Percentiles rank a stretch among this genome's conserved stretches.
These are phyloP conservation scores for Neoscelio sp. DNA, from an alignment of 2,888 invertebrate genomes.

Conservation along the genomic window DNA sequence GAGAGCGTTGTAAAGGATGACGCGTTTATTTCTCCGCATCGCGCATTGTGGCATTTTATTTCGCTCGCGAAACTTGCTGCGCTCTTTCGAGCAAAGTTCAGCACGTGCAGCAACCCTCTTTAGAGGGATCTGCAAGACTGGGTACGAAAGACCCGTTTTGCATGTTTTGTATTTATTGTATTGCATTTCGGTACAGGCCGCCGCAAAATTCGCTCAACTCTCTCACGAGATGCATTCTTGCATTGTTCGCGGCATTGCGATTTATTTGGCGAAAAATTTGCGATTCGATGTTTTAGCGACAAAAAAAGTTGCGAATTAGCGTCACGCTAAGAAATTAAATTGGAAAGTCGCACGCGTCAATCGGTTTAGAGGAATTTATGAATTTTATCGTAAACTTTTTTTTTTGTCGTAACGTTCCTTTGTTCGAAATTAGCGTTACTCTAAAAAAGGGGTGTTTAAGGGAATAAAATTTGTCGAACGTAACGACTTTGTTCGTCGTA, in stretches of 20 bases:
- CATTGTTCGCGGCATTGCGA: constrained; percentile 36
- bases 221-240: constrained; percentile 27
- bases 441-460: too few species aligned
- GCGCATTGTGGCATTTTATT: constrained; percentile 55
- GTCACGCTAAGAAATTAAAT: not conserved
- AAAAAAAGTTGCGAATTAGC: too few species aligned
- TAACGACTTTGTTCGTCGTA: too few species aligned
- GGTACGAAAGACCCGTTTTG: constrained; percentile 68
- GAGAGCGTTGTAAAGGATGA: constrained; percentile 27
- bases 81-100: constrained; percentile 60
- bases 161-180: constrained; percentile 69
- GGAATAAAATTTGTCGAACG: too few species aligned
- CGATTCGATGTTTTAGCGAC: not conserved
- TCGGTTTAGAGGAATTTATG: too few species aligned
- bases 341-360: too few species aligned
- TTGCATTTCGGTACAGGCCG: constrained; percentile 67
- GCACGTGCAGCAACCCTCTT: constrained; percentile 68
- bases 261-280: too few species aligned
- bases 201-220: constrained; percentile 48
- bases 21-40: constrained; percentile 31
- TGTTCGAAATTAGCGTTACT: too few species aligned
- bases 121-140: constrained; percentile 66
- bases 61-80: constrained; percentile 56
- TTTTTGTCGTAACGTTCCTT: too few species aligned
- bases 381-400: too few species aligned